phyloP scores from a whole-genome alignment of 2,888 invertebrate genomes.

The Tuta absoluta region DNA sequence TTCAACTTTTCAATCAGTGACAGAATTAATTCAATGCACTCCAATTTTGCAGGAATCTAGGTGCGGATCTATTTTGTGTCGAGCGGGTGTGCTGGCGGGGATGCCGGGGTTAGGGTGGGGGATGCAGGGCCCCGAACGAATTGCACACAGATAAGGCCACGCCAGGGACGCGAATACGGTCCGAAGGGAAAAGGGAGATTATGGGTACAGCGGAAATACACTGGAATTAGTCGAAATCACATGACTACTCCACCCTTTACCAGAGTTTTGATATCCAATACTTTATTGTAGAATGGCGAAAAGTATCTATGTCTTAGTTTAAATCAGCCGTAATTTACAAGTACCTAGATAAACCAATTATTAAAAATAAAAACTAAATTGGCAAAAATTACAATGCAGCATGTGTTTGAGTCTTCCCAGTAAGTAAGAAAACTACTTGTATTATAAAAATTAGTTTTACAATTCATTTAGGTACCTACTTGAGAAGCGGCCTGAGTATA shows the following conservation, averaged over 20 bases:
- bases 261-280: conserved; percentile 33
- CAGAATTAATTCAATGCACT: conserved; percentile 63
- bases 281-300: no score
- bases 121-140: conserved; percentile 41
- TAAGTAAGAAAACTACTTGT: no score
- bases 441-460: no score
- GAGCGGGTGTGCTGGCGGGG: conserved; percentile 44
- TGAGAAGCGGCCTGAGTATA: no score
- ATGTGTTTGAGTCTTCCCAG: no score
- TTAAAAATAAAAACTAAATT: no score
- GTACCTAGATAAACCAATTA: no score
- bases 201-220: conserved; percentile 36
- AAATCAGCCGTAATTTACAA: no score
- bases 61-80: conserved; percentile 56
- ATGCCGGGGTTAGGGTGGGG: background rate
- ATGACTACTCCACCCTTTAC: conserved; percentile 49
- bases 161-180: conserved; percentile 47
- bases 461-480: no score
- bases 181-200: conserved; percentile 47
- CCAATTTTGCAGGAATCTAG: conserved; percentile 51
- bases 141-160: conserved; percentile 50
- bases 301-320: no score
- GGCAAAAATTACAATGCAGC: no score
- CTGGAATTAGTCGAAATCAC: conserved; percentile 60
- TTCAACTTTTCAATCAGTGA: conserved; percentile 61